Evolutionary conservation across 2,888 invertebrate species (phyloP).

Genomic region (Melanotus villosus): DNA sequence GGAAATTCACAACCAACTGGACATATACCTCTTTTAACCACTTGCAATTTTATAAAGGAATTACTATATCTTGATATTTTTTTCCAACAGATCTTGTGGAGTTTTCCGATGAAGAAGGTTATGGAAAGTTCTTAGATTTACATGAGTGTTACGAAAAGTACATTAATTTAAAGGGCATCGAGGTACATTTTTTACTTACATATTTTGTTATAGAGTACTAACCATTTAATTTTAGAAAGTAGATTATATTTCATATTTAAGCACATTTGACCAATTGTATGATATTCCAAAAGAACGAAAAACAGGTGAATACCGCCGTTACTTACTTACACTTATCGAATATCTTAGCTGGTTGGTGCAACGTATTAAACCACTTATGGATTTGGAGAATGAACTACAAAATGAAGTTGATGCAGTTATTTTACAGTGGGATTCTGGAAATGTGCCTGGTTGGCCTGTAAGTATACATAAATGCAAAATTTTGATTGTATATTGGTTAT

Average conservation of each 20-base stretch:
- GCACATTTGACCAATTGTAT: slow-evolving; percentile 94
- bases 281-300: slow-evolving; percentile 94
- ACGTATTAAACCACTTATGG: slow-evolving; percentile 88
- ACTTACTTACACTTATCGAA: slow-evolving; percentile 85
- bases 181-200: slow-evolving; percentile 70
- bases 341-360: slow-evolving; percentile 88
- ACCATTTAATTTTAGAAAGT: slow-evolving; percentile 75
- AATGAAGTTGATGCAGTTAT: slow-evolving; percentile 86
- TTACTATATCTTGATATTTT: background rate
- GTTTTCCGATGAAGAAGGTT: slow-evolving; percentile 99
- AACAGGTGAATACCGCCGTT: slow-evolving; percentile 89
- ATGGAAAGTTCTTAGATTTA: slow-evolving; percentile 97
- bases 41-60: background rate
- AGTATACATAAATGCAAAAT: slow-evolving; percentile 56
- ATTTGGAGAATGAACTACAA: slow-evolving; percentile 85
- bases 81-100: slow-evolving; percentile 83
- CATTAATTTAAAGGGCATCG: slow-evolving; percentile 96
- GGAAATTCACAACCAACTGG: too few species aligned
- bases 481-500: background rate
- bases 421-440: slow-evolving; percentile 89
- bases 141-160: slow-evolving; percentile 97
- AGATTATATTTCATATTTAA: slow-evolving; percentile 96
- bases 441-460: slow-evolving; percentile 95
- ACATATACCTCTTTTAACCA: too few species aligned
- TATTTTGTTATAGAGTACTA: background rate